Conservation (phyloP, 2,888 invertebrate genomes). For the Drosophila birchii region DNA sequence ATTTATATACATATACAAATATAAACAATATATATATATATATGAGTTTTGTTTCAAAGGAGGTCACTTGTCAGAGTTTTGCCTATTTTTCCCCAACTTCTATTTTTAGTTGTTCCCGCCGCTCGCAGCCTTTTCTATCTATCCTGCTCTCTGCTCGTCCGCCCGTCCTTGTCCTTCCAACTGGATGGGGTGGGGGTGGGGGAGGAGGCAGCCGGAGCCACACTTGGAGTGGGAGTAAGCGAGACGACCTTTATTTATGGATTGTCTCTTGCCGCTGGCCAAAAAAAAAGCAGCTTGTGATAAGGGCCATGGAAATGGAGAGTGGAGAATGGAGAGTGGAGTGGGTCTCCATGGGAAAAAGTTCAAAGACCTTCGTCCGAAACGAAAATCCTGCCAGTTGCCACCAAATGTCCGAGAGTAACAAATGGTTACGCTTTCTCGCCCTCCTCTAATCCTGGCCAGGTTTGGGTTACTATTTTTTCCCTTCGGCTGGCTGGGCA, state of each 20-base stretch:
- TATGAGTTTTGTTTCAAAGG: slow-evolving; percentile 8
- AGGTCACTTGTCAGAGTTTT: slow-evolving; percentile 26
- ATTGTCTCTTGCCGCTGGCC: slow-evolving; percentile 8
- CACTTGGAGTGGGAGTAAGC: slow-evolving; percentile 18
- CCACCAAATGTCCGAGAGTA: slow-evolving; percentile 20
- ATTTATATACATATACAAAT: neutral
- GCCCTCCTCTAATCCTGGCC: neutral
- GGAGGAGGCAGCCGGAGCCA: slow-evolving; percentile 2
- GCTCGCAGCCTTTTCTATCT: slow-evolving; percentile 11
- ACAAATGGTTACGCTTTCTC: slow-evolving; percentile 17
- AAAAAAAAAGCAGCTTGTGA: slow-evolving; percentile 1
- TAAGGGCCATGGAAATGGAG: slow-evolving; percentile 18
- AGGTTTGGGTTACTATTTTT: slow-evolving; percentile 17
- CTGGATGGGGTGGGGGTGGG: neutral
- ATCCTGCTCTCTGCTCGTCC: slow-evolving; percentile 13
- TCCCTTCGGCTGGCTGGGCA: neutral
- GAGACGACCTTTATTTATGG: slow-evolving; percentile 36
- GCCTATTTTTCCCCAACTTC: slow-evolving; percentile 17
- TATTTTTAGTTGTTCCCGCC: slow-evolving; percentile 21
- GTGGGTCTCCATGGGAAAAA: slow-evolving; percentile 4
- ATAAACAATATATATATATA: neutral
- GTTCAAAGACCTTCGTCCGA: slow-evolving; percentile 20
- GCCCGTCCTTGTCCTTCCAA: slow-evolving; percentile 8
- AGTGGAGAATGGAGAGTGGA: slow-evolving; percentile 6
- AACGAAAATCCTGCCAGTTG: slow-evolving; percentile 24